Base-by-base conservation (phyloP, 2,888 invertebrate genomes). In the Drosophila bunnanda region DNA sequence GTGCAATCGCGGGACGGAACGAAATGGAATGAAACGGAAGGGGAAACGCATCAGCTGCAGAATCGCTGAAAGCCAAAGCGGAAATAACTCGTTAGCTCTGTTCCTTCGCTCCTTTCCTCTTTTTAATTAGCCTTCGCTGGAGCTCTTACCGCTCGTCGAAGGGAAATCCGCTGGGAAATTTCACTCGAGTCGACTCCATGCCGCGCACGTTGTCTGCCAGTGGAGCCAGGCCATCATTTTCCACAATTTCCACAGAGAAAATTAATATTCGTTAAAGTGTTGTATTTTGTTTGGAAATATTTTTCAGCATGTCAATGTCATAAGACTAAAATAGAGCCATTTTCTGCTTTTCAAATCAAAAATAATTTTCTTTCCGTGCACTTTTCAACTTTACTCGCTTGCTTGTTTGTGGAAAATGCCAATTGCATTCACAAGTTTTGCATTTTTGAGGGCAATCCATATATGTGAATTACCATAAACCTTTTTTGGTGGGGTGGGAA, bases 151-250 rank as follows among this genome's bases (percentile, higher is more conserved):
- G 32, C 34, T 10, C 22, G 44, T 38, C 9, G 38, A 30, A 7
- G 57, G 36, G 38, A 55, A 57, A 32, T 22, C 30, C 58, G 59
- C n/a, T 50, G 32, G 59, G 39, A 58, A 60, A 58, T 58, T 39
- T 13, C 17, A 22, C 39, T 25, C 30, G n/a, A 39, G 4, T 17
- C 28, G n/a, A 46, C 25, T 25, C 43, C 22, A 9, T 4, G 20
- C 20, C 17, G 41, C 41, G 39, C 39, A 17, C 17, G 22, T 12
- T 41, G 41, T 39, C 39, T 17, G 39, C 22, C 22, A 22, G 32
- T n/a, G 8, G 6, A 30, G 25, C 20, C 50, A 28, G 22, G 30
- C n/a, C 20, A 55, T 30, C 20, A 9, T 30, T 56, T 56, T 22
- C 30, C 39, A 20, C 2, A 5, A 13, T 56, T 38, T 38, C 6